Base-by-base conservation (phyloP, 2,888 invertebrate species). In the Chloroclystis v-ata region DNA sequence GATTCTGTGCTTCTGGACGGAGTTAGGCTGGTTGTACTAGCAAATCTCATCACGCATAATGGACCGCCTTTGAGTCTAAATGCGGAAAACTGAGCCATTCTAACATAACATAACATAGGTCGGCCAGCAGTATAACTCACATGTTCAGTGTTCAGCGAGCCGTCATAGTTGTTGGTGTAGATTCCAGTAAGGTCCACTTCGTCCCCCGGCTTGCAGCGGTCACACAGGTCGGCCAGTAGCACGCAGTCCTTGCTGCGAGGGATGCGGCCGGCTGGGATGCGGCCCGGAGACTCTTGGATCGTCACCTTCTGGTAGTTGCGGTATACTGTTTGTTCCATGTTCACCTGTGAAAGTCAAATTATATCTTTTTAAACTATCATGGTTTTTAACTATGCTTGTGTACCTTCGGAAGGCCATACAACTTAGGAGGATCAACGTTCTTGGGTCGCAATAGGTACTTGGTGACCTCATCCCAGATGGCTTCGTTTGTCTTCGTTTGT, bases 271-370 rank as follows among this genome's bases (percentile, higher is more conserved):
- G 99, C 98, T 0, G 98, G 97, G 43, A 99, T 97, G 60, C 97
- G 94, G 0, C 99, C 98, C 0, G 99, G 99, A 2, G 97, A 97
- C 85, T 99, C 99, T 87, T 99, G 99, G 56, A 99, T 90, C 0
- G 98, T 98, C 28, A 99, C 92, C 69, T 98, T 95, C 82, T 99
- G 99, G 74, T 99, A 99, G 85, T 99, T 99, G 42, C 98, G 93
- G 78, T 99, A 99, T 4, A 99, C 82, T 0, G 99, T 99, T 93
- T 98, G 94, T 73, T 99, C 99, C 97, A 99, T 98, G 76, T 99
- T 99, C 16, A 99, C 94, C 93, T 97, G 82, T 20, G 20, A 5
- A 20, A 5, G 5, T 20, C 1, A 76, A 43, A 13, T 28, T 32
- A 11, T 9, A 30, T n/a, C n/a, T n/a, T n/a, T n/a, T n/a, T n/a